Conservation (phyloP, 1,140 invertebrate species). For the Papilio polyxenes region DNA sequence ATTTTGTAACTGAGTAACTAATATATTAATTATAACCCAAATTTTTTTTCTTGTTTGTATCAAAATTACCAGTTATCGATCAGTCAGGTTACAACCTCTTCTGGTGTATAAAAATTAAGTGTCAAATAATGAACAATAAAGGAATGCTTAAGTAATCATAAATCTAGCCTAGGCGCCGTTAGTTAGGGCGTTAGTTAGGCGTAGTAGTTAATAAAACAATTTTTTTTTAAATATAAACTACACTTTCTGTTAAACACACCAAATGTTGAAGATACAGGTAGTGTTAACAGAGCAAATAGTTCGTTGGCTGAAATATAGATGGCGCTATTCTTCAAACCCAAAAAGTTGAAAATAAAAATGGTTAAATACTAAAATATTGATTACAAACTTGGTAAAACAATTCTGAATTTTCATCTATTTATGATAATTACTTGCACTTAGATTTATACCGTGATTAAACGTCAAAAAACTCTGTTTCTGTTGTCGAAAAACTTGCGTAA, state of each 20-base stretch:
- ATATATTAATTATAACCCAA: no score
- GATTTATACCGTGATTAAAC: not conserved
- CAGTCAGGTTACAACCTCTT: not conserved
- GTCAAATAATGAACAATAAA: not conserved
- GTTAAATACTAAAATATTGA: not conserved
- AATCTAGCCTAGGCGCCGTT: not conserved
- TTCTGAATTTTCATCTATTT: not conserved
- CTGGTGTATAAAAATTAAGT: not conserved
- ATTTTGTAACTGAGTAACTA: no score
- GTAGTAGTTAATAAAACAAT: no score
- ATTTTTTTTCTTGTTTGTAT: no score
- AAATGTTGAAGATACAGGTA: not conserved
- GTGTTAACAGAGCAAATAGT: conserved; percentile 34
- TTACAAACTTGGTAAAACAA: not conserved
- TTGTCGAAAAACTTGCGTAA: no score
- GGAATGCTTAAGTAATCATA: not conserved
- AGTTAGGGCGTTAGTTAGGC: no score
- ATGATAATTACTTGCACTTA: not conserved
- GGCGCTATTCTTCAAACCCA: conserved; percentile 31
- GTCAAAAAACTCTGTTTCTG: no score
- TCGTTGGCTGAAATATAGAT: conserved; percentile 38
- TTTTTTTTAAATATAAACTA: no score
- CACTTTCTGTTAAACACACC: no score
- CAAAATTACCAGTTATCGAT: no score
- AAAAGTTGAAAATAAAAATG: not conserved